Base-by-base conservation (phyloP, 2,113 vertebrate species). In the Aplodontia rufa region DNA sequence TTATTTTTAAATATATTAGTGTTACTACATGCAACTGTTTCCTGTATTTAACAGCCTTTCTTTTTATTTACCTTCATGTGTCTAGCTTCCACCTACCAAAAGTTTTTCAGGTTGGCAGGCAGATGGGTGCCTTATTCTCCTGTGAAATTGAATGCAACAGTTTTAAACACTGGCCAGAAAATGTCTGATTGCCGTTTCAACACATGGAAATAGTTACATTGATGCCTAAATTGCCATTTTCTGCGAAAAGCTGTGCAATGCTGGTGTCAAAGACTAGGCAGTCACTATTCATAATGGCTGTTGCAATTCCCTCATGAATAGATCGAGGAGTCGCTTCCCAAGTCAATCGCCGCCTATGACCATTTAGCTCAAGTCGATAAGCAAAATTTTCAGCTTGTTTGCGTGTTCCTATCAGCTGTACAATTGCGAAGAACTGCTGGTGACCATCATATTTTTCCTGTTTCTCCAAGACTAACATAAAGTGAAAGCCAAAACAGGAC, bases 121-220 rank as follows among this genome's bases (percentile, higher is more conserved):
- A 97, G 98, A 96, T 96, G 96, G 94, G 97, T 97, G 98, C 98
- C 96, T 97, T 97, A 96, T 78, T 97, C 97, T 98, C 58, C 98
- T 95, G 98, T 98, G 97, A 98, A 98, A 97, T 76, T 97, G 97
- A 98, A 98, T 96, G 97, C 97, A 97, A 98, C 0, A 42, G 94
- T 96, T 98, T 98, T 97, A 93, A 98, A 98, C 98, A 99, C 98
- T 99, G 99, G 98, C 98, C 98, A 98, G 97, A 98, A 97, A 98
- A 98, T 83, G 66, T 97, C 83, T 75, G 97, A 97, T 93, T 98
- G 97, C 97, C 97, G 89, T 98, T 98, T 99, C 99, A 99, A 98
- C 99, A 99, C 99, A 99, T 99, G 96, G 99, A 99, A 99, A 99
- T 99, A 98, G 99, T 99, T 98, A 99, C 99, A 42, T 99, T 99